Evolutionary conservation across 2,113 vertebrate genomes (phyloP).

Genomic region (Pygathrix nemaeus): DNA sequence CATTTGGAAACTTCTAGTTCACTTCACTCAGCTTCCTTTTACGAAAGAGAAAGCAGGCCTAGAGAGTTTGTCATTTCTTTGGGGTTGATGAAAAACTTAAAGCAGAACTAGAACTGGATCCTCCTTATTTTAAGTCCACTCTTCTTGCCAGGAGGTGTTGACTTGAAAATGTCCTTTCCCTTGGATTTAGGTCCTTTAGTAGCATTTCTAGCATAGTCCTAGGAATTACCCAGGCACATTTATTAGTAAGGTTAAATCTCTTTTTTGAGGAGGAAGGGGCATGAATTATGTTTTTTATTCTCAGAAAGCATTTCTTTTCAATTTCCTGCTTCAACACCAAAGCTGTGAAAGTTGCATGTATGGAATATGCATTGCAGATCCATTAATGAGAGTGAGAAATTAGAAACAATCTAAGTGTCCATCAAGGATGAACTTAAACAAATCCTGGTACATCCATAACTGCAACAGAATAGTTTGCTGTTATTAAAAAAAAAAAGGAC

Average conservation of each 20-base stretch:
- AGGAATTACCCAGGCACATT: background rate
- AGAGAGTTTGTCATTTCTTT: background rate
- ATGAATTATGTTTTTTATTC: background rate
- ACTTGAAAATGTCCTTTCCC: background rate
- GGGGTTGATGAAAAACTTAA: no score
- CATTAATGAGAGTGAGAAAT: background rate
- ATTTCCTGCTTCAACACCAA: background rate
- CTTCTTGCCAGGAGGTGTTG: background rate
- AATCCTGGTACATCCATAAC: background rate
- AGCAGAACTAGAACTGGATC: background rate
- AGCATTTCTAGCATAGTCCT: background rate
- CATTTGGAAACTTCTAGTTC: background rate
- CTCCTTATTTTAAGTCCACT: background rate
- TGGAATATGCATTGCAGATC: background rate
- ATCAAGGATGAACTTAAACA: no score
- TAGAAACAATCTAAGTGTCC: background rate
- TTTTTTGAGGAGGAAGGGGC: rapidly evolving
- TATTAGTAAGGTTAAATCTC: constrained; percentile 14
- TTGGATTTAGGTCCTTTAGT: background rate
- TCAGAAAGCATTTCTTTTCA: background rate
- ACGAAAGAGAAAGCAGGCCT: background rate
- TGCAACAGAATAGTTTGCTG: background rate
- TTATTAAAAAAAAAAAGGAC: background rate
- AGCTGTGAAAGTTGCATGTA: background rate
- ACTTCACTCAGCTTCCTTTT: background rate